Conservation (phyloP, 1,140 invertebrate species). For the Formica selysi region DNA sequence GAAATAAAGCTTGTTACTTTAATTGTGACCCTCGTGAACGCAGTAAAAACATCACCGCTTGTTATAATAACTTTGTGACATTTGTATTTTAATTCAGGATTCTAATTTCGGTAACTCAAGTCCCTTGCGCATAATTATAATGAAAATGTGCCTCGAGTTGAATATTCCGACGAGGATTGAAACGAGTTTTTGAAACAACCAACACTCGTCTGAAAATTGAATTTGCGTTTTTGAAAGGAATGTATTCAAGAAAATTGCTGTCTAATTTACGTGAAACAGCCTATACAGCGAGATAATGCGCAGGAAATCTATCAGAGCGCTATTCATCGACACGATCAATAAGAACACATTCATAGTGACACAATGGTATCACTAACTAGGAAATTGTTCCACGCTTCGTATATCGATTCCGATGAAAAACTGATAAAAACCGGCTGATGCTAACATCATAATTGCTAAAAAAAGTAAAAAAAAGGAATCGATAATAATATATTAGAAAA, state of each 20-base stretch:
- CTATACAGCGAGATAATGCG: slow-evolving; percentile 1
- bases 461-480: not conserved
- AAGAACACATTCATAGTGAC: slow-evolving; percentile 11
- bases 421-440: not conserved
- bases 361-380: slow-evolving; percentile 37
- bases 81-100: slow-evolving; percentile 24
- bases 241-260: slow-evolving; percentile 33
- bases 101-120: not conserved
- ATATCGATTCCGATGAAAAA: slow-evolving; percentile 3
- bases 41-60: not conserved
- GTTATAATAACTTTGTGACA: not conserved
- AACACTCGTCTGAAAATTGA: not conserved
- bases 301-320: slow-evolving; percentile 45
- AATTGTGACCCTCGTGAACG: not conserved
- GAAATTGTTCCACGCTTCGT: not conserved
- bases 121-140: not conserved
- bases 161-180: not conserved
- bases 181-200: not conserved
- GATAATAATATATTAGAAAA: not conserved
- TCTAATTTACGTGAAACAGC: slow-evolving; percentile 11
- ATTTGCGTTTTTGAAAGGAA: slow-evolving; percentile 25
- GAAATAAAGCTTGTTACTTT: not conserved
- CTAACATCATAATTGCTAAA: not conserved
- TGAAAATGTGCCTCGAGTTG: not conserved
- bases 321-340: slow-evolving; percentile 47